Base-by-base conservation (phyloP, 2,113 vertebrate species). In the Myotis lucifugus region DNA sequence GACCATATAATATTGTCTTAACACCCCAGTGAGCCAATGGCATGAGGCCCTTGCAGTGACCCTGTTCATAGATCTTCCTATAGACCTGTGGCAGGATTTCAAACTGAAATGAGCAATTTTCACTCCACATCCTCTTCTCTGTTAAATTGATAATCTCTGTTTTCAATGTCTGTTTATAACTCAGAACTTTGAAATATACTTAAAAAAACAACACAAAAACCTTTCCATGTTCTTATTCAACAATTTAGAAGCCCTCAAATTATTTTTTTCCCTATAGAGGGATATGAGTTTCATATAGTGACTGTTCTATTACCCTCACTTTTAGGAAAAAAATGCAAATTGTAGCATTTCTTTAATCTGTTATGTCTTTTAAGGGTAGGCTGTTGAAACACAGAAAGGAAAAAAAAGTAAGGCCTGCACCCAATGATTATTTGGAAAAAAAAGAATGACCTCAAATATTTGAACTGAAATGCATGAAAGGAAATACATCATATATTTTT, bases 401-500 rank as follows among this genome's bases (percentile, higher is more conserved):
- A 37, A 67, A 79, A 72, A 88, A 61, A 85, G 27, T 12, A 40
- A 69, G 42, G 66, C 92, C 15, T 70, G 74, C 10, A 85, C 40
- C 67, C 83, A 95, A 52, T 2, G 19, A 91, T 96, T 97, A 96
- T 92, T 96, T 96, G 87, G 88, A 66, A 94, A 91, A 78, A 95
- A 93, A 85, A 92, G 74, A 94, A 86, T 72, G 52, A 87, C 88
- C 96, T 97, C 88, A 95, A 97, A 94, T 81, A 96, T 91, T 64
- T 95, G 83, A 96, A 67, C 83, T 95, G 77, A 74, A 90, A 96
- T 77, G 81, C 70, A 64, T 74, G 89, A 95, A 96, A 96, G 91
- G 74, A 96, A 97, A 97, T 96, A 95, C 50, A 93, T 89, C 94
- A 79, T 91, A 93, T 95, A 83, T 96, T 88, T 96, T 92, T 66